A percentile compares a stretch with the other conserved stretches of the same genome.
These are phyloP conservation scores for Nematopogon swammerdamellus DNA, from an alignment of 2,888 invertebrate genomes.

Conservation along the genomic window DNA sequence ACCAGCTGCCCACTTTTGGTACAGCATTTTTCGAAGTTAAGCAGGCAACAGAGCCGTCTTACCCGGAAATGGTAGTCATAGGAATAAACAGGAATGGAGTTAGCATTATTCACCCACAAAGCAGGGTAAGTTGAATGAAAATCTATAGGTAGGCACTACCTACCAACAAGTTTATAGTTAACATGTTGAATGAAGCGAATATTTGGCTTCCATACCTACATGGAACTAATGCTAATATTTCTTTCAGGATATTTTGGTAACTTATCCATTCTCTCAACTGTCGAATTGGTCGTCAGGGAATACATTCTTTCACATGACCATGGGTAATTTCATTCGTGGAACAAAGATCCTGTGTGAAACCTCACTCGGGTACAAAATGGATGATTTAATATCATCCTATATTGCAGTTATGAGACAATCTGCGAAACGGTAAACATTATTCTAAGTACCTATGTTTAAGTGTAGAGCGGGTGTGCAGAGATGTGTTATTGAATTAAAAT, in stretches of 20 bases:
- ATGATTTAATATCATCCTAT: constrained; percentile 92
- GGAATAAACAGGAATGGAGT: constrained; percentile 92
- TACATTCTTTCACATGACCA: constrained; percentile 92
- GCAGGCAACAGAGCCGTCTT: constrained; percentile 83
- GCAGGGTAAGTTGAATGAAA: constrained; percentile 78
- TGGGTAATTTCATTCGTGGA: constrained; percentile 91
- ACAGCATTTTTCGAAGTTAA: constrained; percentile 95
- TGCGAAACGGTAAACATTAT: too few relatives aligned
- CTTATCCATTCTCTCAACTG: constrained; percentile 83
- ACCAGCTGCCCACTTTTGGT: constrained; percentile 85
- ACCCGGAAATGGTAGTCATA: constrained; percentile 82
- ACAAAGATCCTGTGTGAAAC: constrained; percentile 89
- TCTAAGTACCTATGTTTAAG: too few relatives aligned
- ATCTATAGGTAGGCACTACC: too few relatives aligned
- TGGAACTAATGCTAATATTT: not conserved
- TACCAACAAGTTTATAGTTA: constrained; percentile 1
- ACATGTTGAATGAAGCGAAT: not conserved
- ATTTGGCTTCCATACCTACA: too few relatives aligned
- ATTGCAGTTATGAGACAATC: constrained; percentile 56
- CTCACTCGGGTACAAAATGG: constrained; percentile 93
- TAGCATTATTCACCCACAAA: constrained; percentile 82
- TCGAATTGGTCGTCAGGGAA: constrained; percentile 96
- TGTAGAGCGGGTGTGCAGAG: too few relatives aligned
- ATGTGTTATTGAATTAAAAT: too few relatives aligned
- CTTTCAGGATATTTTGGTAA: constrained; percentile 71